These are phyloP conservation scores for Plestiodon gilberti DNA, from an alignment of 2,113 vertebrate genomes.

Conservation along the genomic window DNA sequence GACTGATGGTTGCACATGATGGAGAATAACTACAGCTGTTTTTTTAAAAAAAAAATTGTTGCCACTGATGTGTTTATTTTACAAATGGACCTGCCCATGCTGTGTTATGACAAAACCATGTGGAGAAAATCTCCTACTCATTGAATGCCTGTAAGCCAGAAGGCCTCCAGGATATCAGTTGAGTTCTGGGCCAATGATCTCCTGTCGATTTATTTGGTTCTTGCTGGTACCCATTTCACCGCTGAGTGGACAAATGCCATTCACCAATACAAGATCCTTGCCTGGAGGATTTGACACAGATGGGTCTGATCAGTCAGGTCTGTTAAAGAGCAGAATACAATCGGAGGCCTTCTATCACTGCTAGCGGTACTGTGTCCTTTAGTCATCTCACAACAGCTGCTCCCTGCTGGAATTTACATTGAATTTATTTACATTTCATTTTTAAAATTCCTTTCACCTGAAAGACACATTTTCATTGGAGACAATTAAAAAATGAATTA, in stretches of 20 bases:
- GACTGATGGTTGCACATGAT: background rate
- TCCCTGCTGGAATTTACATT: slow-evolving; percentile 28
- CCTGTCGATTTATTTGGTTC: slow-evolving; percentile 69
- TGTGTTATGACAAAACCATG: slow-evolving; percentile 53
- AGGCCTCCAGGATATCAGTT: slow-evolving; percentile 47
- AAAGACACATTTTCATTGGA: background rate
- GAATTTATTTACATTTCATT: slow-evolving; percentile 33
- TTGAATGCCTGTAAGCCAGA: slow-evolving; percentile 53
- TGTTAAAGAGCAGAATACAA: slow-evolving; percentile 31
- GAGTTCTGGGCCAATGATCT: slow-evolving; percentile 62
- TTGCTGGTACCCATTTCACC: slow-evolving; percentile 71
- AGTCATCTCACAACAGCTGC: slow-evolving; percentile 42
- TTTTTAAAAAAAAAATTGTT: slow-evolving; percentile 1
- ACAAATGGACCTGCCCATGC: slow-evolving; percentile 40
- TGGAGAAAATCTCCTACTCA: slow-evolving; percentile 54
- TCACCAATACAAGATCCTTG: slow-evolving; percentile 56
- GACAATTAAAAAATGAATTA: slow-evolving; percentile 18
- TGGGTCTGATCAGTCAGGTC: slow-evolving; percentile 56
- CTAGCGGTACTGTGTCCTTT: slow-evolving; percentile 20
- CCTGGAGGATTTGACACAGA: slow-evolving; percentile 63
- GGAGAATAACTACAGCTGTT: slow-evolving; percentile 5
- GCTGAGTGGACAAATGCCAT: slow-evolving; percentile 68
- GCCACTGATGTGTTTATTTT: slow-evolving; percentile 58
- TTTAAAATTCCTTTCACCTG: slow-evolving; percentile 14
- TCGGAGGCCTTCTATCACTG: slow-evolving; percentile 34